Evolutionary conservation across 2,797 vertebrate species (phyloP).

Genomic region (Anisognathus igniventris): DNA sequence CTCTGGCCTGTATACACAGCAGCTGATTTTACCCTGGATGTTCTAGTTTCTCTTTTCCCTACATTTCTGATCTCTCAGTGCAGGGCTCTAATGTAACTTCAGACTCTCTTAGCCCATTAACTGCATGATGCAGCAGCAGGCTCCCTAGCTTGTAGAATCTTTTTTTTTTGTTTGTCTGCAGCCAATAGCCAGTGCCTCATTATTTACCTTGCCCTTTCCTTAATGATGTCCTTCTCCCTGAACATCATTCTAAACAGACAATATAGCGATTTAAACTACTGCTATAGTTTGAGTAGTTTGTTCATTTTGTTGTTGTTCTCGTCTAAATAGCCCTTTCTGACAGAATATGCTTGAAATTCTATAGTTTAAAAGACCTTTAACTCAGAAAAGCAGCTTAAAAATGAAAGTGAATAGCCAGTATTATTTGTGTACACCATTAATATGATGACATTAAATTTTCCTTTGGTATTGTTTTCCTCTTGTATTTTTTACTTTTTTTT

Average conservation of each 20-base stretch:
- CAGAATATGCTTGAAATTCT: not conserved
- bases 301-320: not conserved
- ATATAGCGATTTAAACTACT: not conserved
- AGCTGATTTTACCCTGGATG: not conserved
- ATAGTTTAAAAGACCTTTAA: not conserved
- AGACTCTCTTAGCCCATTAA: not conserved
- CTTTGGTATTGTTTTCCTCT: not conserved
- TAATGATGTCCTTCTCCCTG: not conserved
- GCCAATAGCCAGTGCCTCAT: not conserved
- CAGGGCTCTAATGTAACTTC: constrained; percentile 2
- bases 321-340: not conserved
- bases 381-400: not conserved
- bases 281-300: not conserved
- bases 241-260: constrained; percentile 4
- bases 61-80: not conserved
- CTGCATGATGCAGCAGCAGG: not conserved
- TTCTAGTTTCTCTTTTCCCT: not conserved
- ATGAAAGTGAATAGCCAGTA: not conserved
- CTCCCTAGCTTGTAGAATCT: not conserved
- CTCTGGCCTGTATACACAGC: not conserved
- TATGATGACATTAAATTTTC: not conserved
- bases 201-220: constrained; percentile 47
- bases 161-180: not conserved
- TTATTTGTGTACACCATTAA: not conserved
- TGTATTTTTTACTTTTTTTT: not conserved